These are phyloP conservation scores for Zaprionus vittiger DNA, from an alignment of 1,140 invertebrate species.

Conservation along the genomic window DNA sequence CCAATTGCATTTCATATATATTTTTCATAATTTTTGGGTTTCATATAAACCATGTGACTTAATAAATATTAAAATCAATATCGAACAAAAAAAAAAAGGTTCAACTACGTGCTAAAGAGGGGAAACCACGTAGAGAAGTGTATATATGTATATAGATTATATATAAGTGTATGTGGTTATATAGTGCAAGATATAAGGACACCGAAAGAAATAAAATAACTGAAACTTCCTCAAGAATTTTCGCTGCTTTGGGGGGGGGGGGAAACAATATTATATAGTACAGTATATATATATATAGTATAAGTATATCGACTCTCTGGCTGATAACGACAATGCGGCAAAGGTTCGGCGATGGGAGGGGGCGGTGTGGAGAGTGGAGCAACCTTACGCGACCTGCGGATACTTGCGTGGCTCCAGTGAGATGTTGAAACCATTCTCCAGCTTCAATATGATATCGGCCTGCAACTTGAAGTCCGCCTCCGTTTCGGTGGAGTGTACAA, in stretches of 20 bases:
- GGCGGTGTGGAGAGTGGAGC: not conserved
- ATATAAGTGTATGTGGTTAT: conserved; percentile 15
- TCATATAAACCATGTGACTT: conserved; percentile 77
- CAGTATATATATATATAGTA: not conserved
- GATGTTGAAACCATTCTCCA: conserved; percentile 85
- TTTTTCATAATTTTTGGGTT: conserved; percentile 79
- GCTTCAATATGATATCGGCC: conserved; percentile 93
- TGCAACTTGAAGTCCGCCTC: conserved; percentile 90
- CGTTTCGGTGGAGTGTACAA: conserved; percentile 87
- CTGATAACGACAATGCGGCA: conserved; percentile 31
- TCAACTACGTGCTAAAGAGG: conserved; percentile 48
- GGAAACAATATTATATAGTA: conserved; percentile 17
- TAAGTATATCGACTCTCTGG: conserved; percentile 62
- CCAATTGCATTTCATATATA: conserved; percentile 59
- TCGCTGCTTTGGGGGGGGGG: not conserved
- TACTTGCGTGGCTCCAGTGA: conserved; percentile 73
- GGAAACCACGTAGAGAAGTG: conserved; percentile 36
- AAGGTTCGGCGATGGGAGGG: conserved; percentile 8
- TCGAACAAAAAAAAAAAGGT: conserved; percentile 59
- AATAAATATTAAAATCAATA: conserved; percentile 69
- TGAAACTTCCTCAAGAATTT: conserved; percentile 33
- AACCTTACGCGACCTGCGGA: conserved; percentile 48
- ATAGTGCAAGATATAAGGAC: conserved; percentile 48
- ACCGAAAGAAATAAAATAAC: conserved; percentile 52
- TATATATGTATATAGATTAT: conserved; percentile 18